A percentile compares a stretch with the other conserved stretches of the same genome.
Conservation (phyloP, 92 coral and sea anemone species). For the Siderastrea siderea region DNA sequence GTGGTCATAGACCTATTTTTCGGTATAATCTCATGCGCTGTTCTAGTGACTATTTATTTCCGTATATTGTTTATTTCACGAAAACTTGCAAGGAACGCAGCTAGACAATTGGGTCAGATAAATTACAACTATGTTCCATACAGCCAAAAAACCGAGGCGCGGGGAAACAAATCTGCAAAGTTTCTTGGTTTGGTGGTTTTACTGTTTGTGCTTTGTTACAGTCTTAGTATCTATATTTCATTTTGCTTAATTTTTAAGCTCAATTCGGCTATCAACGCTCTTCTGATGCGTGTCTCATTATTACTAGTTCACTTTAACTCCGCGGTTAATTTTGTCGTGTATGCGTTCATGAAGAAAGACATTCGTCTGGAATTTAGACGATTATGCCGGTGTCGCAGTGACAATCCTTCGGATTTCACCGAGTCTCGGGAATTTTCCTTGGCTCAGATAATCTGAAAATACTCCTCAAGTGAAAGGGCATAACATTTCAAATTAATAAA, state of each 20-base stretch:
- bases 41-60: slow-evolving; percentile 34
- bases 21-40: slow-evolving; percentile 58
- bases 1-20: slow-evolving; percentile 16
- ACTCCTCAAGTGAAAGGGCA: too few species aligned
- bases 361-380: slow-evolving; percentile 57
- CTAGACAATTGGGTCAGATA: slow-evolving; percentile 5
- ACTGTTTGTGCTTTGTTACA: slow-evolving; percentile 69
- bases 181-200: slow-evolving; percentile 76
- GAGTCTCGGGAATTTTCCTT: too few species aligned
- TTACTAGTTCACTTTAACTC: slow-evolving; percentile 75
- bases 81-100: slow-evolving; percentile 33
- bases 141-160: background rate
- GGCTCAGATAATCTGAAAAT: too few species aligned
- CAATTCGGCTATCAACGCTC: slow-evolving; percentile 26
- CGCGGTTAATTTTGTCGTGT: slow-evolving; percentile 75
- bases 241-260: slow-evolving; percentile 65
- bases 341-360: slow-evolving; percentile 82
- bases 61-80: slow-evolving; percentile 54
- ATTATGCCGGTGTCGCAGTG: background rate
- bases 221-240: slow-evolving; percentile 60
- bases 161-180: slow-evolving; percentile 51
- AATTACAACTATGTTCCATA: slow-evolving; percentile 3
- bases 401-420: background rate
- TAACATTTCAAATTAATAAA: too few species aligned
- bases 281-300: slow-evolving; percentile 46